Percentiles rank a stretch among this genome's conserved stretches.
phyloP scores from a whole-genome alignment of 2,797 vertebrate species.

The Oophaga sylvatica region DNA sequence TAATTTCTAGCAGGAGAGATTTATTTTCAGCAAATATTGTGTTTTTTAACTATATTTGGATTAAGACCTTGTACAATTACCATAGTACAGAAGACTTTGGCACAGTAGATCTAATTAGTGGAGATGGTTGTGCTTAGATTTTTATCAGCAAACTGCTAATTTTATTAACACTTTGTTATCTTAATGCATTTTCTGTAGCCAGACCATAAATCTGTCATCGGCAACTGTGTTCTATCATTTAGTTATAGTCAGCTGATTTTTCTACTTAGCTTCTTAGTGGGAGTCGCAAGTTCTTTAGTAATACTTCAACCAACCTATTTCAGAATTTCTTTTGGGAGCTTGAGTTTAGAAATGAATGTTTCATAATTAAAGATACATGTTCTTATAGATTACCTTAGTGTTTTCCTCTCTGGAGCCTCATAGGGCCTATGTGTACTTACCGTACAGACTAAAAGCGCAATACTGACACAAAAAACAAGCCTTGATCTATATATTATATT shows the following conservation, averaged over 20 bases:
- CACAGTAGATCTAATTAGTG: slow-evolving; percentile 40
- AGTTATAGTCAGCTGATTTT: slow-evolving; percentile 68
- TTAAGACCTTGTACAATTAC: slow-evolving; percentile 3
- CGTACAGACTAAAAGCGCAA: no score
- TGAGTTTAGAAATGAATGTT: background rate
- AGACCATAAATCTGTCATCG: slow-evolving; percentile 65
- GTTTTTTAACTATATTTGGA: slow-evolving; percentile 44
- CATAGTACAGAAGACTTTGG: background rate
- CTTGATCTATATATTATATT: no score
- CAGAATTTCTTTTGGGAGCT: background rate
- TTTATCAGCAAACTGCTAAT: slow-evolving; percentile 63
- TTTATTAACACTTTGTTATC: slow-evolving; percentile 70
- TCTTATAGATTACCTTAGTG: background rate
- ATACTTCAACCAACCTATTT: slow-evolving; percentile 62
- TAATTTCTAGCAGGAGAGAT: slow-evolving; percentile 22
- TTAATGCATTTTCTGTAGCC: slow-evolving; percentile 65
- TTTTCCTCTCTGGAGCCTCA: background rate
- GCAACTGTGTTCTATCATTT: slow-evolving; percentile 65
- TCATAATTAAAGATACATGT: background rate
- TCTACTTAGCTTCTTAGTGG: slow-evolving; percentile 65
- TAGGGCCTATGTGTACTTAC: background rate
- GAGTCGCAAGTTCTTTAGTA: slow-evolving; percentile 60
- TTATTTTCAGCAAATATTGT: slow-evolving; percentile 31
- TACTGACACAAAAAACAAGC: no score
- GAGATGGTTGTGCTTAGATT: slow-evolving; percentile 51